These are phyloP conservation scores for Tanypteryx hageni DNA, from an alignment of 2,888 invertebrate species.

Conservation along the genomic window DNA sequence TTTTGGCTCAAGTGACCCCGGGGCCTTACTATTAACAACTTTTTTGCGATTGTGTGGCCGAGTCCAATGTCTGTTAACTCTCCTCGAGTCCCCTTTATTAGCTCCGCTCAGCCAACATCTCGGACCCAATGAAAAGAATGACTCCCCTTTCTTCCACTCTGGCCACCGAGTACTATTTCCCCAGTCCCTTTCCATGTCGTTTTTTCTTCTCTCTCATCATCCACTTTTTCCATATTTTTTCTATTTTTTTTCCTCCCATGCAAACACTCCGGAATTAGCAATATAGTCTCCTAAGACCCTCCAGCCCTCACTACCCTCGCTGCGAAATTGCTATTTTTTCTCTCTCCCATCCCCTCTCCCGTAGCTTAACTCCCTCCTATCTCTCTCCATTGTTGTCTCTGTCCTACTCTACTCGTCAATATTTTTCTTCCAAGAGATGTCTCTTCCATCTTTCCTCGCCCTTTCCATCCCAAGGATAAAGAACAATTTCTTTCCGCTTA, in stretches of 20 bases:
- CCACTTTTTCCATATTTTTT: background rate
- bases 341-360: background rate
- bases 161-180: background rate
- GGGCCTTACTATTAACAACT: no score
- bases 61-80: background rate
- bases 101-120: conserved; percentile 23
- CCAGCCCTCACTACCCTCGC: background rate
- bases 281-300: conserved; percentile 25
- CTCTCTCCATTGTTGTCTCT: conserved; percentile 10
- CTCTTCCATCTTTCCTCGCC: no score
- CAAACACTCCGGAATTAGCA: conserved; percentile 59
- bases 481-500: no score
- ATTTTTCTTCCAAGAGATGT: background rate
- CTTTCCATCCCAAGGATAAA: no score
- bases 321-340: background rate
- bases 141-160: background rate
- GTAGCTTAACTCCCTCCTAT: background rate
- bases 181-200: background rate
- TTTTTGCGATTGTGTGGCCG: background rate
- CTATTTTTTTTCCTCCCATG: background rate
- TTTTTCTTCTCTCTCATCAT: background rate
- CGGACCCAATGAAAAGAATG: background rate
- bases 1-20: no score
- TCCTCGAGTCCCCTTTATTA: conserved; percentile 33
- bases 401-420: background rate